These are phyloP conservation scores for Pseudoips prasinana DNA, from an alignment of 2,888 invertebrate genomes.

Conservation along the genomic window DNA sequence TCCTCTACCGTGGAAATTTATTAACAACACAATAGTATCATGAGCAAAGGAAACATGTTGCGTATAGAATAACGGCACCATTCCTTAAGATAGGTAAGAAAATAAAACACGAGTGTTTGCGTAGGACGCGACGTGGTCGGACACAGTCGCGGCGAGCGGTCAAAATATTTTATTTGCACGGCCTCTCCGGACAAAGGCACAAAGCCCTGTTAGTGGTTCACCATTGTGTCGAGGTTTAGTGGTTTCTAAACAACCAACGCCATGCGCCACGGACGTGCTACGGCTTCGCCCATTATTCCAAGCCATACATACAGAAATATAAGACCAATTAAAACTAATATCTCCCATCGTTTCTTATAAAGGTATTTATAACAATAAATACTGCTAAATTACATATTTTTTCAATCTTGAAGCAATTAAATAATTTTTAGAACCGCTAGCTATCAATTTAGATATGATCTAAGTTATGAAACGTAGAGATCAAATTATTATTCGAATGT, in stretches of 20 bases:
- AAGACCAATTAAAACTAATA: too few species aligned
- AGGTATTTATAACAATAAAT: conserved; percentile 20
- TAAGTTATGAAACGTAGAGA: conserved; percentile 15
- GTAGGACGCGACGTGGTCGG: conserved; percentile 32
- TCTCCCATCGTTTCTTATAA: too few species aligned
- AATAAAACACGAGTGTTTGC: conserved; percentile 39
- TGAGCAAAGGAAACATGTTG: too few species aligned
- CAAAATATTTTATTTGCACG: conserved; percentile 66
- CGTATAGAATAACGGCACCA: not conserved
- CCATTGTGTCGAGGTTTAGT: conserved; percentile 58
- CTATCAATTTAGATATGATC: conserved; percentile 17
- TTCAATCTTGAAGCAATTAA: conserved; percentile 10
- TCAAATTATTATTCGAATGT: conserved; percentile 12
- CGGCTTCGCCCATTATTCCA: too few species aligned
- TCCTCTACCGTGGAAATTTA: too few species aligned
- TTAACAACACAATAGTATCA: too few species aligned
- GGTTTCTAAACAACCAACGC: conserved; percentile 61
- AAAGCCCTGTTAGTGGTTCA: conserved; percentile 57
- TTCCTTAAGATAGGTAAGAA: conserved; percentile 24
- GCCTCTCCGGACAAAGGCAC: conserved; percentile 51
- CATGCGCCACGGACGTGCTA: conserved; percentile 39
- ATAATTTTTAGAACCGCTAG: conserved; percentile 11
- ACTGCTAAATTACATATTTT: conserved; percentile 10
- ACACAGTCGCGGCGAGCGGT: conserved; percentile 40
- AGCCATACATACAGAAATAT: too few species aligned